Base-by-base conservation (phyloP, 2,113 vertebrate genomes). In the Herpetotheres cachinnans region DNA sequence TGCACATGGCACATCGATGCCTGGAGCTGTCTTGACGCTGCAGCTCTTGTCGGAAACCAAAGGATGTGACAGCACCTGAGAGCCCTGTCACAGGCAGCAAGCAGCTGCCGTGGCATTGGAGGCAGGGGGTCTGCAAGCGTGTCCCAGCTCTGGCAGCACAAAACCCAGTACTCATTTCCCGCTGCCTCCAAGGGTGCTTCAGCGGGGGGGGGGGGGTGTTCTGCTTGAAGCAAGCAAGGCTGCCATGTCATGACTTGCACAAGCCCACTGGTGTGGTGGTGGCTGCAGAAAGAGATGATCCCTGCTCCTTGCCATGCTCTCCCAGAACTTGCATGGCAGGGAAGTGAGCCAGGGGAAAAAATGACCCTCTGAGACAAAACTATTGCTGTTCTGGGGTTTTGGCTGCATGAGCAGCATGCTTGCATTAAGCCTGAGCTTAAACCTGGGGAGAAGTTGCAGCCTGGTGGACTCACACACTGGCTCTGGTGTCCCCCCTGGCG, bases 51-150 rank as follows among this genome's bases (percentile, higher is more conserved):
- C 8, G 16, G 58, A 87, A 96, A 49, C 34, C 71, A 71, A 67
- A 86, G 67, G 70, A 69, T 44, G 17, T 49, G 79, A 93, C 82
- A 80, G 85, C 66, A 95, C 85, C 95, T 93, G 88, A 86, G 66
- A 92, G 40, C 49, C 24, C 27, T 25, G 56, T 77, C 66, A 72
- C 62, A 13, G 44, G 58, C 88, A 63, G 82, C 47, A 46, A 71
- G 61, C 61, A 62, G 61, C 85, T 88, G 82, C 4, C 1, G 0
- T 1, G 1, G 62, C 4, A 0, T 54, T 13, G 4, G 42, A 90
- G 38, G 26, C 71, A 59, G 1, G 0, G 8, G 11, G 2, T n/a
- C 80, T 89, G 73, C 7, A 7, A 66, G 47, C 0, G 0, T 34
- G 19, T 66, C 47, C 32, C 29, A 59, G n/a, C 8, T 63, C 38